Conservation (phyloP, 2,888 invertebrate species). For the Anthophora plumipes region DNA sequence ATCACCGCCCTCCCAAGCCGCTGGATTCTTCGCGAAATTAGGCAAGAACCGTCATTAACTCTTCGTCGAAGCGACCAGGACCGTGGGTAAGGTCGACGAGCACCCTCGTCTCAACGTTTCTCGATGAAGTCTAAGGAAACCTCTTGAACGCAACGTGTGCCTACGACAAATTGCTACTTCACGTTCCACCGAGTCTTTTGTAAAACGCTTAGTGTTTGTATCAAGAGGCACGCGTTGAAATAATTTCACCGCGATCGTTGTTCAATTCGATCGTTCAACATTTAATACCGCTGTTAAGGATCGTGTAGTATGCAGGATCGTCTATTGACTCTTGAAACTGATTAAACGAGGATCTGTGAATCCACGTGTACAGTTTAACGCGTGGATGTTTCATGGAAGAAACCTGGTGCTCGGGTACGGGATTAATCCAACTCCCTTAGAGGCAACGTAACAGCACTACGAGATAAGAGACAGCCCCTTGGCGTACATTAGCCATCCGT, state of each 20-base stretch:
- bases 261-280: constrained; percentile 20
- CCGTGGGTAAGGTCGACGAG: background rate
- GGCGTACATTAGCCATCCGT: constrained; percentile 29
- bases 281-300: background rate
- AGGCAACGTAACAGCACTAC: constrained; percentile 18
- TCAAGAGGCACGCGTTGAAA: background rate
- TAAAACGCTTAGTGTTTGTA: background rate
- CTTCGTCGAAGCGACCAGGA: background rate
- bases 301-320: constrained; percentile 12
- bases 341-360: constrained; percentile 17
- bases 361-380: constrained; percentile 30
- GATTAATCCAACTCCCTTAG: constrained; percentile 52
- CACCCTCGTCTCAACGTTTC: background rate
- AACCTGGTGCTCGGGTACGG: constrained; percentile 1
- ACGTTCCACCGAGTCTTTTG: background rate
- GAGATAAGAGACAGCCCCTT: constrained; percentile 25
- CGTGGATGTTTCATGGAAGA: constrained; percentile 27
- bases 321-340: constrained; percentile 30
- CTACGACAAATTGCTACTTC: constrained; percentile 9
- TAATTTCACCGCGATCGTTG: background rate
- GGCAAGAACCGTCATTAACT: constrained; percentile 35
- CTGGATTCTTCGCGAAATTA: constrained; percentile 47
- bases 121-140: constrained; percentile 2
- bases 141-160: background rate
- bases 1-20: background rate